These are phyloP conservation scores for Heliangelus exortis DNA, from an alignment of 2,797 vertebrate genomes.

Conservation along the genomic window DNA sequence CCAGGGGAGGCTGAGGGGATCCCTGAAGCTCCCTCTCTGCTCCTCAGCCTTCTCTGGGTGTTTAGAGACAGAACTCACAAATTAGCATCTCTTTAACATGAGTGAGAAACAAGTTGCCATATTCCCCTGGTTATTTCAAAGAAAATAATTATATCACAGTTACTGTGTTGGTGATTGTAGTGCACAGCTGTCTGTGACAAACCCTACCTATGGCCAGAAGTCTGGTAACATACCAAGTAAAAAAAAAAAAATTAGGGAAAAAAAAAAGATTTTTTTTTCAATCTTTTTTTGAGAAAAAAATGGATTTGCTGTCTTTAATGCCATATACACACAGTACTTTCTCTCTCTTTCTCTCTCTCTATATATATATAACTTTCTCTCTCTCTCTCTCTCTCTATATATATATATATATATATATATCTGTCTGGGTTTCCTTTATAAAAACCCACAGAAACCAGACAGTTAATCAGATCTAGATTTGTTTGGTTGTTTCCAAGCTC, in stretches of 20 bases:
- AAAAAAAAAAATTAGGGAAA: neutral
- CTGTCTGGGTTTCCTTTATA: neutral
- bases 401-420: neutral
- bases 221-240: neutral
- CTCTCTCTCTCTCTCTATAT: too few relatives aligned
- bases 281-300: neutral
- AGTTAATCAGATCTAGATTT: neutral
- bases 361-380: too few relatives aligned
- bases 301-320: neutral
- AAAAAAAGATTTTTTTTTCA: neutral
- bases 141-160: neutral
- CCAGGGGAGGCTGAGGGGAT: neutral
- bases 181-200: neutral
- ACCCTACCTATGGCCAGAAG: neutral
- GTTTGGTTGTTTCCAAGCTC: neutral
- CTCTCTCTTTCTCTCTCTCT: neutral
- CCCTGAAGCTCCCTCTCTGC: neutral
- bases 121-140: neutral
- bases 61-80: neutral
- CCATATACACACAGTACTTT: neutral
- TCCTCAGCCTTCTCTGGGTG: rapidly evolving
- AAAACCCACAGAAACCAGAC: neutral
- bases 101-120: neutral
- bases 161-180: neutral
- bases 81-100: neutral